A percentile compares a stretch with the other conserved stretches of the same genome.
phyloP scores from a whole-genome alignment of 2,797 vertebrate species.

The Scyliorhinus canicula region DNA sequence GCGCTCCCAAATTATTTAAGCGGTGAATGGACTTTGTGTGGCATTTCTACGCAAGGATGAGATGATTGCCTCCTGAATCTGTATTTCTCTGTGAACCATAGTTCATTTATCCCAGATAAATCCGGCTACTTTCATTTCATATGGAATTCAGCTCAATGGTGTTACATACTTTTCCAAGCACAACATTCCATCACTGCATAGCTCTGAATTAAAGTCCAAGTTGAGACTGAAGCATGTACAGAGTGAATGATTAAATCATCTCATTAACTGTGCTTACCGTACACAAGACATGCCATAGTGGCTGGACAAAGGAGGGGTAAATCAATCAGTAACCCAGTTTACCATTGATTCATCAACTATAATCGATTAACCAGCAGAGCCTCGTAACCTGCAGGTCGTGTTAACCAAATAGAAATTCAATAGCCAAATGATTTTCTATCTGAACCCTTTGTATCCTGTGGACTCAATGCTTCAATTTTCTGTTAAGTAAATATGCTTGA shows the following conservation, averaged over 20 bases:
- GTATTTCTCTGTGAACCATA: background rate
- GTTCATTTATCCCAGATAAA: background rate
- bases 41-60: background rate
- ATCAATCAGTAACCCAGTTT: conserved; percentile 6
- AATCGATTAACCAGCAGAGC: conserved; percentile 26
- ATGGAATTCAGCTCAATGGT: background rate
- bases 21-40: background rate
- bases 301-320: background rate
- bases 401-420: conserved; percentile 31
- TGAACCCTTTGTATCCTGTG: conserved; percentile 20
- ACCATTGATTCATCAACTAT: conserved; percentile 32
- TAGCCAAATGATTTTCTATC: conserved; percentile 32
- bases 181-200: background rate
- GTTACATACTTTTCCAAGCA: background rate
- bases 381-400: background rate
- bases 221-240: background rate
- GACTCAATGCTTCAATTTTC: conserved; percentile 18
- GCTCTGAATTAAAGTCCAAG: background rate
- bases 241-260: conserved; percentile 9
- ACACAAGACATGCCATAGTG: background rate
- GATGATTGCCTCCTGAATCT: background rate
- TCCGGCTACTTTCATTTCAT: background rate
- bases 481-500: conserved; percentile 34
- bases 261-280: conserved; percentile 1
- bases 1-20: background rate